Evolutionary conservation across 2,797 vertebrate species (phyloP).

Genomic region (Premnoplex brunnescens): DNA sequence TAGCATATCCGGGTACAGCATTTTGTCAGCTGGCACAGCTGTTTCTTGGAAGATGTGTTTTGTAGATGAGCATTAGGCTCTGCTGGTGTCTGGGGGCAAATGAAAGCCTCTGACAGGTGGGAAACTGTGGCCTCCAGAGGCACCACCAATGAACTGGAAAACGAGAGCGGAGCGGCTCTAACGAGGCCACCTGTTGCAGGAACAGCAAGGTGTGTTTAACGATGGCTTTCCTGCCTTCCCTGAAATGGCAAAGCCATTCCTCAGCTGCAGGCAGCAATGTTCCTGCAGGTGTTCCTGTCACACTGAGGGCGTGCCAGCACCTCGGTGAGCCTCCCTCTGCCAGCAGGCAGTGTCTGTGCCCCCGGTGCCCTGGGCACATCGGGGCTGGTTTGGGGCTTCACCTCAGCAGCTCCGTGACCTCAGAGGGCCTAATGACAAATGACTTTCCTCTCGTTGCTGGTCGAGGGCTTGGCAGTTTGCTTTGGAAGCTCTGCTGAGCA

Average conservation of each 20-base stretch:
- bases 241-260: neutral
- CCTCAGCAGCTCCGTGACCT: neutral
- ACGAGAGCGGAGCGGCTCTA: neutral
- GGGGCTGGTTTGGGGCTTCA: neutral
- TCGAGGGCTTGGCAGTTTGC: neutral
- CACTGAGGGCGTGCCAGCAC: neutral
- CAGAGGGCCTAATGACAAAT: neutral
- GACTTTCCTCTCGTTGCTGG: neutral
- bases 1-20: rapidly evolving
- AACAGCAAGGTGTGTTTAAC: neutral
- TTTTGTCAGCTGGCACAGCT: neutral
- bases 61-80: neutral
- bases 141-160: neutral
- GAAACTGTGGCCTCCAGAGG: neutral
- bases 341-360: neutral
- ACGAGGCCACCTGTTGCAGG: neutral
- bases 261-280: neutral
- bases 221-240: neutral
- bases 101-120: neutral
- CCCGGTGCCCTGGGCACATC: neutral
- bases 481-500: neutral
- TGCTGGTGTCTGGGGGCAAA: neutral
- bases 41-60: rapidly evolving
- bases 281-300: neutral
- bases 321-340: neutral